Conservation (phyloP, 2,797 vertebrate species). For the Helarctos malayanus region DNA sequence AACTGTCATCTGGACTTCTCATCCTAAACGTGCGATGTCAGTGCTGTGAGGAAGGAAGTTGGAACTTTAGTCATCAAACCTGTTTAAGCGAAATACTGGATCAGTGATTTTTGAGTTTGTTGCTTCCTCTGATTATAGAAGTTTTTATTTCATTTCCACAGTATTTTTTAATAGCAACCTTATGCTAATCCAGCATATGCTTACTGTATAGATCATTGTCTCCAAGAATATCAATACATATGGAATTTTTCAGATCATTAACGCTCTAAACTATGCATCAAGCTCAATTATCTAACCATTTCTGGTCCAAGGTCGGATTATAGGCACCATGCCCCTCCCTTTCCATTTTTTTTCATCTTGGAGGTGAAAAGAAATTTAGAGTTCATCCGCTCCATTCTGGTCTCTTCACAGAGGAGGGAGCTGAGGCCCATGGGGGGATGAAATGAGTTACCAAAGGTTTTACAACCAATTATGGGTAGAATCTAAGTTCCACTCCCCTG, state of each 20-base stretch:
- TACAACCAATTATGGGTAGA: neutral
- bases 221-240: constrained; percentile 69
- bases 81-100: constrained; percentile 30
- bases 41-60: constrained; percentile 25
- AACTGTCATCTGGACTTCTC: neutral
- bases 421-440: neutral
- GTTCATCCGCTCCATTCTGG: neutral
- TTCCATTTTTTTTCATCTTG: constrained; percentile 20
- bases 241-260: constrained; percentile 74
- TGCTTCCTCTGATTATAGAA: constrained; percentile 68
- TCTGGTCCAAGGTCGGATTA: constrained; percentile 36
- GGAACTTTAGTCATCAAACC: constrained; percentile 40
- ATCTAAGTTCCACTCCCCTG: neutral
- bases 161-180: constrained; percentile 80
- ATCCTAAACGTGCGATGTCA: neutral
- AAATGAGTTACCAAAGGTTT: neutral
- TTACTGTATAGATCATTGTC: constrained; percentile 71
- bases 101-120: constrained; percentile 51
- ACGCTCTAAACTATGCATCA: constrained; percentile 63
- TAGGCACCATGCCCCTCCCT: neutral
- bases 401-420: constrained; percentile 24
- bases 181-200: constrained; percentile 82
- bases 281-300: constrained; percentile 62
- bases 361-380: constrained; percentile 15
- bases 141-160: constrained; percentile 73